Conservation (phyloP, 2,888 invertebrate genomes). For the Aproaerema taeniolella region DNA sequence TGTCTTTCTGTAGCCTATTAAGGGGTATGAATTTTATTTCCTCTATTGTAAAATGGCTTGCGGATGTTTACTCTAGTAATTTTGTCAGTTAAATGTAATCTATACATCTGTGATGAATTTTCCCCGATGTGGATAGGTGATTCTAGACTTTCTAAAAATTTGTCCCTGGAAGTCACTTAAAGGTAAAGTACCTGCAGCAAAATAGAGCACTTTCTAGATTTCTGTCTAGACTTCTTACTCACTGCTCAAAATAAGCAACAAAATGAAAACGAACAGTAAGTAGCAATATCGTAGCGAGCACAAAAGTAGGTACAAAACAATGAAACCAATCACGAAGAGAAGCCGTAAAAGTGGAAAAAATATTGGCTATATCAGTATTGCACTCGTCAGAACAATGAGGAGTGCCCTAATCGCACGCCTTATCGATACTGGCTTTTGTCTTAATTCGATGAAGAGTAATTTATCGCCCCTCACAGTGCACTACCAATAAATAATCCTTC, state of each 20-base stretch:
- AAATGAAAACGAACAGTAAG: neutral
- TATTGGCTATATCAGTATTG: conserved; percentile 55
- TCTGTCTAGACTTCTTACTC: neutral
- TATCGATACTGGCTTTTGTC: conserved; percentile 67
- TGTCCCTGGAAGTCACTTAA: neutral
- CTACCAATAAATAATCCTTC: conserved; percentile 67
- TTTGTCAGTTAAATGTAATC: conserved; percentile 18
- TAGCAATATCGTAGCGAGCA: neutral
- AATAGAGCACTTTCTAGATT: neutral
- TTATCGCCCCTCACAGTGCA: conserved; percentile 51
- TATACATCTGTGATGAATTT: no score
- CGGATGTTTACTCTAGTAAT: conserved; percentile 60
- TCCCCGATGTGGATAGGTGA: no score
- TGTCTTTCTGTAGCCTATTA: conserved; percentile 66
- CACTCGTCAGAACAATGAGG: conserved; percentile 60
- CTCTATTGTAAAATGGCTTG: conserved; percentile 54
- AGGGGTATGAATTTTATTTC: conserved; percentile 71
- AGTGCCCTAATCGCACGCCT: conserved; percentile 56
- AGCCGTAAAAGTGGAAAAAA: conserved; percentile 60
- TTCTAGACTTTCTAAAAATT: no score
- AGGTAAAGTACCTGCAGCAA: neutral
- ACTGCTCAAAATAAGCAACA: neutral
- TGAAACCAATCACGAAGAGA: conserved; percentile 46
- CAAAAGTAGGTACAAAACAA: conserved; percentile 6
- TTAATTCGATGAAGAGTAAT: conserved; percentile 68